Percentiles rank a stretch among this genome's conserved stretches.
These are phyloP conservation scores for Psococerastis gibbosa DNA, from an alignment of 2,888 invertebrate species.

Conservation along the genomic window DNA sequence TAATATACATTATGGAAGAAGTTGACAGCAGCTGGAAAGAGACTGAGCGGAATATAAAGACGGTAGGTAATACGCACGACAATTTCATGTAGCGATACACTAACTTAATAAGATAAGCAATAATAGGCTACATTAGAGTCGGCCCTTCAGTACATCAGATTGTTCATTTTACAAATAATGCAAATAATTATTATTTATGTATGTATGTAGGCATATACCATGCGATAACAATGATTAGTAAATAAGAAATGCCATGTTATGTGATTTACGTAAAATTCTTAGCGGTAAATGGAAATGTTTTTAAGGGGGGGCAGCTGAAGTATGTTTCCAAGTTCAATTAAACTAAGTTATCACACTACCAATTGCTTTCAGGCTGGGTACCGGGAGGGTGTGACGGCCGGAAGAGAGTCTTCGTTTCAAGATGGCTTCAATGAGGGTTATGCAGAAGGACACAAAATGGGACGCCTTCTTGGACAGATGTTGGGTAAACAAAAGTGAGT, in stretches of 20 bases:
- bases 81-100: background rate
- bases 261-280: too few relatives aligned
- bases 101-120: background rate
- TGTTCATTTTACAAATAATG: too few relatives aligned
- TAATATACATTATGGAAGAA: too few relatives aligned
- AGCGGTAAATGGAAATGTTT: too few relatives aligned
- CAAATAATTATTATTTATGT: background rate
- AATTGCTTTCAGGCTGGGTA: background rate
- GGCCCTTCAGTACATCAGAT: background rate
- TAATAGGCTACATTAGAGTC: background rate
- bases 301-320: too few relatives aligned
- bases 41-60: background rate
- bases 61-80: background rate
- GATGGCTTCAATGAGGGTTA: slow-evolving; percentile 2
- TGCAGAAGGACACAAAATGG: background rate
- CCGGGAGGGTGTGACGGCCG: slow-evolving; percentile 1
- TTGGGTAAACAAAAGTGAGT: too few relatives aligned
- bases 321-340: too few relatives aligned
- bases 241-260: too few relatives aligned
- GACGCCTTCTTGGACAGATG: background rate
- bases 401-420: background rate
- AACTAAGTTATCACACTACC: background rate
- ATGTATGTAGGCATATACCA: background rate
- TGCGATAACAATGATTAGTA: too few relatives aligned
- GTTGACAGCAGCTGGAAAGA: background rate